Base-by-base conservation (phyloP, 2,888 invertebrate species). In the Ryuthela nishihirai region DNA sequence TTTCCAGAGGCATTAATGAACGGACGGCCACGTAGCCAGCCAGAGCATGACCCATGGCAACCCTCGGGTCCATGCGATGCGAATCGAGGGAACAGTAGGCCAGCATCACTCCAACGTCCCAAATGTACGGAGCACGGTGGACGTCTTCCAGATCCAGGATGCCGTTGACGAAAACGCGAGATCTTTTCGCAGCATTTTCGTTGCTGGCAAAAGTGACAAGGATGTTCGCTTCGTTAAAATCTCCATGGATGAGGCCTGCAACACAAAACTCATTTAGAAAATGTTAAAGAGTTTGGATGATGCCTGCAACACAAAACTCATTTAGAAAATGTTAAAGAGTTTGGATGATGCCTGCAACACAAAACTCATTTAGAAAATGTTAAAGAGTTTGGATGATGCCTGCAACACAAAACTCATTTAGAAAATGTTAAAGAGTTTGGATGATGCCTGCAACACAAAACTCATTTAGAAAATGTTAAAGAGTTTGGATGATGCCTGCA, bases 191-290 rank as follows among this genome's bases (percentile, higher is more conserved):
- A 21, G n/a, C 7, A 1, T 2, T 17, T 24, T 80, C 79, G 6
- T 29, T 20, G 3, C 7, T 12, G 10, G 17, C 45, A 6, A 29
- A 25, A 1, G 1, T 18, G 0, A 87, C 82, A 4, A 93, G 71
- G 4, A 94, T 81, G 74, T 95, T 95, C 73, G 88, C 87, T 70
- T 93, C 92, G 72, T 94, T 94, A 55, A 88, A 80, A 72, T 95
- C 95, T 1, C 92, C 94, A 71, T 95, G 94, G 61, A 94, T 87
- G 4, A 87, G 62, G 69, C 80, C 79, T 78, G 64, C 2, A 45
- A 34, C 6, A 15, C n/a, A n/a, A n/a, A n/a, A n/a, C n/a, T n/a
- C n/a, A n/a, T n/a, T n/a, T n/a, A n/a, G n/a, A n/a, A n/a, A n/a
- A n/a, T n/a, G n/a, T n/a, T n/a, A n/a, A n/a, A n/a, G n/a, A n/a